Evolutionary conservation across 2,888 invertebrate genomes (phyloP).

Genomic region (Pycnomerus fuliginosus): DNA sequence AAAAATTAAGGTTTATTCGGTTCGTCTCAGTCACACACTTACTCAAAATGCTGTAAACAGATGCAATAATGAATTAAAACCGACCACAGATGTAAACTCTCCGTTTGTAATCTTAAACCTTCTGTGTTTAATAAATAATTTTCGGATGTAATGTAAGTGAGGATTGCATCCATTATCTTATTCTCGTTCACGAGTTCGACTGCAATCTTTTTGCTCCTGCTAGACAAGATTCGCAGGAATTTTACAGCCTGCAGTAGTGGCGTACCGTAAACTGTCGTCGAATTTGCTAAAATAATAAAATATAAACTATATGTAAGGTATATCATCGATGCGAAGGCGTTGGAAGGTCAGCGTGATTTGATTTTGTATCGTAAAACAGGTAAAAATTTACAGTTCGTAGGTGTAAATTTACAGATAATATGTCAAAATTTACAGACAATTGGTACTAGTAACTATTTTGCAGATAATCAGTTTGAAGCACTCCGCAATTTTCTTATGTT

Average conservation of each 20-base stretch:
- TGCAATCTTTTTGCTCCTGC: slow-evolving; percentile 60
- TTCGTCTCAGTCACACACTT: slow-evolving; percentile 24
- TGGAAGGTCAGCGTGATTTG: no score
- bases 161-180: slow-evolving; percentile 57
- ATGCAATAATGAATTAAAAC: slow-evolving; percentile 59
- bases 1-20: slow-evolving; percentile 9
- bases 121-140: slow-evolving; percentile 54
- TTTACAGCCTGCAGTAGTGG: slow-evolving; percentile 72
- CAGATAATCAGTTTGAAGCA: no score
- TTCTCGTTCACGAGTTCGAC: slow-evolving; percentile 57
- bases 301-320: no score
- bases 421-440: slow-evolving; percentile 10
- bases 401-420: no score
- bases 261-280: slow-evolving; percentile 58
- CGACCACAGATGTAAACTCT: slow-evolving; percentile 61
- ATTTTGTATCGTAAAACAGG: no score
- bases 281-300: slow-evolving; percentile 7
- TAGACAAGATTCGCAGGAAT: slow-evolving; percentile 69
- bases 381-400: no score
- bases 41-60: slow-evolving; percentile 53
- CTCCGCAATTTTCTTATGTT: no score
- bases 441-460: neutral
- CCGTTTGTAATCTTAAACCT: slow-evolving; percentile 63
- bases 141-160: slow-evolving; percentile 59
- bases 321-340: no score